These are phyloP conservation scores for Sylvia borin DNA, from an alignment of 2,797 vertebrate genomes.

Conservation along the genomic window DNA sequence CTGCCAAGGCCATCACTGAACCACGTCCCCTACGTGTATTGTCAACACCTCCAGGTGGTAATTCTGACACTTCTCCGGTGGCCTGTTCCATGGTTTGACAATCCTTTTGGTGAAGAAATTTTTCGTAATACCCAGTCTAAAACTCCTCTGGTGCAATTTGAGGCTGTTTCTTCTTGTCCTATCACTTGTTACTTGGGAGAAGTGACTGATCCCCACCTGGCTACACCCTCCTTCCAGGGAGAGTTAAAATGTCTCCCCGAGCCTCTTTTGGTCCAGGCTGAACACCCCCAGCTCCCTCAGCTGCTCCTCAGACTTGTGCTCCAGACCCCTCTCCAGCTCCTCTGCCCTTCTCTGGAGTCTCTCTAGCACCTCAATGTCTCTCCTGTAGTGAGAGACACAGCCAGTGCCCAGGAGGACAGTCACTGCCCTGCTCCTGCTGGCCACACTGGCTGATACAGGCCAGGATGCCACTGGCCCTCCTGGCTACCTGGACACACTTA, in stretches of 20 bases:
- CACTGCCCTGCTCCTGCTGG: neutral
- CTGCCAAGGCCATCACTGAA: neutral
- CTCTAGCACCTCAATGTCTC: fast-evolving
- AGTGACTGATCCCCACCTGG: fast-evolving
- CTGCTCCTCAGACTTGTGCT: neutral
- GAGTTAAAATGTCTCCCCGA: neutral
- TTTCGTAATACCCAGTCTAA: neutral
- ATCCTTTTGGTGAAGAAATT: neutral
- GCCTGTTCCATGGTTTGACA: neutral
- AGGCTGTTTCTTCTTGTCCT: neutral
- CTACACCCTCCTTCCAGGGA: neutral
- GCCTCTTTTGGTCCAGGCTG: neutral
- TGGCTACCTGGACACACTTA: neutral
- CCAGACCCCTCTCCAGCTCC: neutral
- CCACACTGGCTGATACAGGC: neutral
- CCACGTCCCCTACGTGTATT: fast-evolving
- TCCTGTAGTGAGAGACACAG: fast-evolving
- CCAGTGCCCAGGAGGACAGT: neutral
- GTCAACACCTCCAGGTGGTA: neutral
- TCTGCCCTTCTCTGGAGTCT: fast-evolving
- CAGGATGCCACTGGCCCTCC: neutral
- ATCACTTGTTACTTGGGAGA: neutral
- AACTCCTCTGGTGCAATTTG: neutral
- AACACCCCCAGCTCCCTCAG: neutral
- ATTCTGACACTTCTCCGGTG: neutral